Base-by-base conservation (phyloP, 2,888 invertebrate genomes). In the Tetropium fuscum region DNA sequence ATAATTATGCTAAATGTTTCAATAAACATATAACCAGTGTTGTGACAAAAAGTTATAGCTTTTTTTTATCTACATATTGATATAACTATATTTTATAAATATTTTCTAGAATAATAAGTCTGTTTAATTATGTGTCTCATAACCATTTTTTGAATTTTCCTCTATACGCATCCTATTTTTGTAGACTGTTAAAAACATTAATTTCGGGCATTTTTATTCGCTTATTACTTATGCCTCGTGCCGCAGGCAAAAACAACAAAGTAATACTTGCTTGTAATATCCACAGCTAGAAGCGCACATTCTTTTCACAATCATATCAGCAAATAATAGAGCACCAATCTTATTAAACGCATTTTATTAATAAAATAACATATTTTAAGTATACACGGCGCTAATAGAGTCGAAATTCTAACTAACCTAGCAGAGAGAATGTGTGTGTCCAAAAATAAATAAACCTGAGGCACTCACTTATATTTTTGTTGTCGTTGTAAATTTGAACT, bases 251-350 rank as follows among this genome's bases (percentile, higher is more conserved):
- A 34, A 34, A 15, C 34, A 43, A 43, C 10, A 47, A 25, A 64
- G 51, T 44, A 49, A 48, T 58, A 71, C 57, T 45, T 54, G 45
- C 54, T 54, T 54, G 44, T 54, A 54, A 30, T 44, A 54, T 44
- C 54, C 54, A 43, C 44, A 44, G 18, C 19, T 44, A 27, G 44
- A 54, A 4, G 54, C 54, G 38, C 54, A 44, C 44, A 54, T 44
- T 30, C 20, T 54, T 19, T 54, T 54, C 44, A 54, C 36, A 13
- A 54, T 54, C 54, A 54, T 54, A n/a, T 27, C 27, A 16, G 15
- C 18, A 16, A 16, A 18, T 4, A 16, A 27, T 7, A 27, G 20
- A 43, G 13, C 44, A 44, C 44, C 10, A 30, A 44, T 15, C 27
- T 41, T 25, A 44, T 16, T 7, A 15, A 25, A 25, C 20, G 16